Base-by-base conservation (phyloP, 2,113 vertebrate genomes). In the Etheostoma spectabile region DNA sequence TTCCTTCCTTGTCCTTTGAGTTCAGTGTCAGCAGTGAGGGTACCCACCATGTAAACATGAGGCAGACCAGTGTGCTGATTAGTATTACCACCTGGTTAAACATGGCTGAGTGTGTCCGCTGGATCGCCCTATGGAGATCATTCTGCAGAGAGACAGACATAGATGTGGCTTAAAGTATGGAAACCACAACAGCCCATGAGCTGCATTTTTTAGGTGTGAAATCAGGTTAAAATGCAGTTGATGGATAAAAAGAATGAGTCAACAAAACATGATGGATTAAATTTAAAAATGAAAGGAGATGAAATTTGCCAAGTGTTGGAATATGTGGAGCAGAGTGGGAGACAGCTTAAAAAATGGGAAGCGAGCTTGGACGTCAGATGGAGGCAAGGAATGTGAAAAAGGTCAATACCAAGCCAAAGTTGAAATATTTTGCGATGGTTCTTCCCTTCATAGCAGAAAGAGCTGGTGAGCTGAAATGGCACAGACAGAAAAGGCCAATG, bases 51-150 rank as follows among this genome's bases (percentile, higher is more conserved):
- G 96, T 96, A 86, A 96, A 96, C 95, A 96, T 96, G 86, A 96
- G 96, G 84, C 96, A 96, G 77, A 96, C 93, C 67, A 96, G 91
- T 3, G 96, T 96, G 89, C 95, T 96, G 92, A 96, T 95, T 78
- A 96, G 95, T 80, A 96, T 96, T 88, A 96, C 95, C 85, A 96
- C 96, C 91, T 96, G 96, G 91, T 96, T 96, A 84, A 96, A 96
- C 96, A 96, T 96, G 89, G 96, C 96, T 1, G 96, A 96, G 84
- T 96, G 95, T 0, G 95, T 96, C 56, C 96, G 90, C 94, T 96
- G 96, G 81, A 96, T 96, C 0, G 96, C 96, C 62, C 95, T 90
- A 90, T 96, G 95, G 64, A 96, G 93, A 77, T 96, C 95, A 52
- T 96, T 96, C 96, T 96, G 85, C 79, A 88, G 59, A 86, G 49